Evolutionary conservation across 2,888 invertebrate species (phyloP), one percentile per base, ranked within the genome.

Genomic region (Aelia acuminata): DNA sequence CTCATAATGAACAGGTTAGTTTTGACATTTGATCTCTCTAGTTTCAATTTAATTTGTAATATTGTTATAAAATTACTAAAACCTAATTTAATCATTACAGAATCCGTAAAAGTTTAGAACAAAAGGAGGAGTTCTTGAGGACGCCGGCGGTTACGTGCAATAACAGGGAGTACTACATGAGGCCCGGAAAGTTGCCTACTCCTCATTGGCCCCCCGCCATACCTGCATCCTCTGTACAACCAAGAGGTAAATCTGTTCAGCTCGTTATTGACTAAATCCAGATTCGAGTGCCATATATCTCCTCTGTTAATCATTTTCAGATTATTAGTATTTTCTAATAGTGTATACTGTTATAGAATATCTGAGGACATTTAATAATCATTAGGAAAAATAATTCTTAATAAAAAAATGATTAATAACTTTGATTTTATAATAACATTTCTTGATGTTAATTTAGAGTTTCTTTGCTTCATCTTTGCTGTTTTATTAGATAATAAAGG

Each of bases 81-180:
- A 39, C 35, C 22, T 22, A 86, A 35, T 86, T 63, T 86, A 35
- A 63, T 57, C 0, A 48, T 87, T 87, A 20, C 80, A 90, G 92
- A 87, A 92, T 92, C 80, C 94, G 96, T 91, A 96, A 96, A 92
- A 97, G 96, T 91, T 95, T 96, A 91, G 97, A 97, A 92, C 96
- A 97, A 92, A 97, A 97, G 92, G 97, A 97, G 92, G 97, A 97
- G 91, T 98, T 98, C 92, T 94, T 98, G 89, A 94, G 95, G 92
- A 94, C 96, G 90, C 96, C 96, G 7, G 92, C 57, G 8, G 89
- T 84, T 26, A 94, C 93, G 93, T 93, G 5, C 94, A 94, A 85
- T 93, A 92, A 88, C 92, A 94, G 95, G 87, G 96, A 96, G 92
- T 96, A 96, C 92, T 96, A 96, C 91, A 95, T 96, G n/a, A 94